Evolutionary conservation across 2,113 vertebrate species (phyloP).

Genomic region (Sialia sialis): DNA sequence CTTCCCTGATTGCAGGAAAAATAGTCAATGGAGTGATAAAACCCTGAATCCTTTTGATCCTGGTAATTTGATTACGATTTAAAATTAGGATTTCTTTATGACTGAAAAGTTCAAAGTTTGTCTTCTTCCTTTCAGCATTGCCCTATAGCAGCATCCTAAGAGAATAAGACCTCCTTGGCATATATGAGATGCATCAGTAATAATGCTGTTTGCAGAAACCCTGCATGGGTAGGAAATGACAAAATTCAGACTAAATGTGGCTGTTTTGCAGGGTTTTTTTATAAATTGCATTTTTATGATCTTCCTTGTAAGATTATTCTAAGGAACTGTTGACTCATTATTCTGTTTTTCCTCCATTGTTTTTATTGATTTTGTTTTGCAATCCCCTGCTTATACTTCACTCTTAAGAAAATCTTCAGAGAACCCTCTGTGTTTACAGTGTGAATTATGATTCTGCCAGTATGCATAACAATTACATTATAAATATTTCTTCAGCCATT

Average conservation of each 20-base stretch:
- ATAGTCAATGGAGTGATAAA: neutral
- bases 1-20: neutral
- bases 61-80: constrained; percentile 38
- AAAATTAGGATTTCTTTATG: constrained; percentile 38
- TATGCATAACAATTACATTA: constrained; percentile 46
- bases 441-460: constrained; percentile 26
- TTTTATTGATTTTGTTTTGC: constrained; percentile 35
- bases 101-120: constrained; percentile 44
- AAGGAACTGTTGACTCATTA: constrained; percentile 12
- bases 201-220: constrained; percentile 51
- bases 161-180: constrained; percentile 2
- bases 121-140: constrained; percentile 25
- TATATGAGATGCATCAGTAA: constrained; percentile 9
- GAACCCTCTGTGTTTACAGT: constrained; percentile 29
- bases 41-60: constrained; percentile 12
- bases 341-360: constrained; percentile 28
- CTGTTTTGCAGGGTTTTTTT: neutral
- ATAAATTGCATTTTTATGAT: constrained; percentile 26
- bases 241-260: neutral
- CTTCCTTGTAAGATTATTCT: constrained; percentile 23
- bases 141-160: neutral
- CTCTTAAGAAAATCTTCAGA: constrained; percentile 44
- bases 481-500: constrained; percentile 51
- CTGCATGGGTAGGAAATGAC: neutral
- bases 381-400: constrained; percentile 45